Evolutionary conservation across 53 echinoderm and acorn worm species (phyloP).

Genomic region (Echinometra lucunter): DNA sequence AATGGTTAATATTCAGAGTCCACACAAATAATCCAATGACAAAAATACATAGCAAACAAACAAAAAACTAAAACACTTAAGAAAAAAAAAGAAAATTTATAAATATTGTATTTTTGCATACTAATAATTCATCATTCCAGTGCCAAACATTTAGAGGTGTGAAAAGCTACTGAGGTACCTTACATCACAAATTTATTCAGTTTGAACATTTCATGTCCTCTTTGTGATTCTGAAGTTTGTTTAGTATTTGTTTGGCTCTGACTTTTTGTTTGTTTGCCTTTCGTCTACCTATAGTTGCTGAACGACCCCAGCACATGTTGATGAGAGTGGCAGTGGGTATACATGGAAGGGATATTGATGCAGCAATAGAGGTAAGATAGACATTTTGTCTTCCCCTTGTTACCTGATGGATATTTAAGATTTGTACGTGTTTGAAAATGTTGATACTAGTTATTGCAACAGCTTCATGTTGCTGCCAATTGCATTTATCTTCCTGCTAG

Average conservation of each 20-base stretch:
- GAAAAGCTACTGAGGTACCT: neutral
- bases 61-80: no score
- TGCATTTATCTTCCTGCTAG: no score
- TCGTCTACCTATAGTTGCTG: constrained; percentile 76
- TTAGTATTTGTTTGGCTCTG: neutral
- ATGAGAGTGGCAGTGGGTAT: constrained; percentile 98
- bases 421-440: neutral
- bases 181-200: neutral
- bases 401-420: neutral
- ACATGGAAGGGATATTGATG: constrained; percentile 87
- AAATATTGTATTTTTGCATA: no score
- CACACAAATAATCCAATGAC: no score
- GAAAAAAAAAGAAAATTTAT: no score
- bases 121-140: no score
- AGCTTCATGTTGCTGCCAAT: no score
- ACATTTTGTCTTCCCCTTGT: neutral
- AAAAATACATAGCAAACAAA: no score
- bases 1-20: no score
- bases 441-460: neutral
- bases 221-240: neutral
- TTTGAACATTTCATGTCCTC: no score
- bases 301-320: constrained; percentile 99
- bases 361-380: constrained; percentile 84
- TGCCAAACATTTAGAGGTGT: neutral
- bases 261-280: neutral